Base-by-base conservation (phyloP, 2,888 invertebrate genomes). In the Nemotelus pantherinus region DNA sequence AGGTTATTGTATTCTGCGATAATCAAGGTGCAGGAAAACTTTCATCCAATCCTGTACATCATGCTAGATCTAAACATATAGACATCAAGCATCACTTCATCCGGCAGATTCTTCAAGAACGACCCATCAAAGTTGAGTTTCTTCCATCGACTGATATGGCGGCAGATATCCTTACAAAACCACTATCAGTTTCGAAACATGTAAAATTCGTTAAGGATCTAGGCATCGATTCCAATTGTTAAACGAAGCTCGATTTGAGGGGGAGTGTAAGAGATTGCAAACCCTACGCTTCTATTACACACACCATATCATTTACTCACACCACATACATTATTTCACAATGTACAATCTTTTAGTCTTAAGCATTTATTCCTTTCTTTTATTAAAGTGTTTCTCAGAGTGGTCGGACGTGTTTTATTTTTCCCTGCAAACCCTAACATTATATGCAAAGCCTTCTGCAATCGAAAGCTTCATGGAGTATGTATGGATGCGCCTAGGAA, bases 121-220 rank as follows among this genome's bases (percentile, higher is more conserved):
- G 77, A 0, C 44, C 77, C 39, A 77, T 80, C 45, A 53, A 78
- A 44, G 70, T 80, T 4, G 67, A 76, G 25, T 80, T 78, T 63
- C 67, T 76, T 44, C 53, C 77, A 25, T 77, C 79, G n/a, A 77
- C 77, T 43, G 77, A 79, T 10, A 80, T 79, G 78, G 64, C 76
- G 44, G 72, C 80, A 2, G 80, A 80, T 77, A 70, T 79, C 6
- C 58, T 80, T 47, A 80, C 78, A 7, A 67, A 68, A 67, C 77
- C 55, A 71, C 76, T 79, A 67, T 44, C 60, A 70, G 79, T 64
- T 77, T 10, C 65, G 3, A 80, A 81, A 72, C 79, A 81, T 72
- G 71, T 45, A 80, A 65, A 78, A 64, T 76, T 76, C n/a, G n/a
- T 44, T 10, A 3, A 6, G 3, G 6, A 41, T 39, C 64, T 64